phyloP scores from a whole-genome alignment of 1,140 invertebrate genomes.

The Drosophila ananassae region DNA sequence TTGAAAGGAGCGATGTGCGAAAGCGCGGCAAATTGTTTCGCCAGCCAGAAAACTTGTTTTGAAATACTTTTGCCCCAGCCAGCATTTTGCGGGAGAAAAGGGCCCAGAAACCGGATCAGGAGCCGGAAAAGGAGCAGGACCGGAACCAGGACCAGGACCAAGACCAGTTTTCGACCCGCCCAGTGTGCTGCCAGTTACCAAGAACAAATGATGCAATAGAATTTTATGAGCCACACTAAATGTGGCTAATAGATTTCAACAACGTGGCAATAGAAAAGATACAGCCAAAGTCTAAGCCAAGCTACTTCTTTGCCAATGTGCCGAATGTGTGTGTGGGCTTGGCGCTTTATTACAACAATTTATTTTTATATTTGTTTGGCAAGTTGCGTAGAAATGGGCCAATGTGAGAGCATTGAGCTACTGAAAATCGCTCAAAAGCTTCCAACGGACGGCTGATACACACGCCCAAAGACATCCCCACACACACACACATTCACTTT shows the following conservation, averaged over 20 bases:
- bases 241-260: conserved; percentile 83
- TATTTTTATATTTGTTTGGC: conserved; percentile 83
- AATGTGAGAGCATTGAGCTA: conserved; percentile 60
- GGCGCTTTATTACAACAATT: conserved; percentile 74
- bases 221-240: conserved; percentile 82
- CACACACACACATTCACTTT: conserved; percentile 17
- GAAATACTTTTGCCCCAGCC: conserved; percentile 62
- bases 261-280: conserved; percentile 83
- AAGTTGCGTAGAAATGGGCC: conserved; percentile 77
- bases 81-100: conserved; percentile 36
- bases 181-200: conserved; percentile 54
- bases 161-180: conserved; percentile 22
- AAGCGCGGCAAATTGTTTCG: conserved; percentile 68
- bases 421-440: conserved; percentile 72
- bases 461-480: conserved; percentile 4
- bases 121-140: neutral
- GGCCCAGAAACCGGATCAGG: conserved; percentile 23
- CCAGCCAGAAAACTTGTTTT: conserved; percentile 74
- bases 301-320: conserved; percentile 31
- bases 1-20: conserved; percentile 36
- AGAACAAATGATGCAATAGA: conserved; percentile 82
- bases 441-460: conserved; percentile 28
- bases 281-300: conserved; percentile 72
- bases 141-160: conserved; percentile 13
- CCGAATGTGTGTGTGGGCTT: conserved; percentile 33